phyloP scores from a whole-genome alignment of 2,113 vertebrate genomes.

The Periophthalmodon schlosseri region DNA sequence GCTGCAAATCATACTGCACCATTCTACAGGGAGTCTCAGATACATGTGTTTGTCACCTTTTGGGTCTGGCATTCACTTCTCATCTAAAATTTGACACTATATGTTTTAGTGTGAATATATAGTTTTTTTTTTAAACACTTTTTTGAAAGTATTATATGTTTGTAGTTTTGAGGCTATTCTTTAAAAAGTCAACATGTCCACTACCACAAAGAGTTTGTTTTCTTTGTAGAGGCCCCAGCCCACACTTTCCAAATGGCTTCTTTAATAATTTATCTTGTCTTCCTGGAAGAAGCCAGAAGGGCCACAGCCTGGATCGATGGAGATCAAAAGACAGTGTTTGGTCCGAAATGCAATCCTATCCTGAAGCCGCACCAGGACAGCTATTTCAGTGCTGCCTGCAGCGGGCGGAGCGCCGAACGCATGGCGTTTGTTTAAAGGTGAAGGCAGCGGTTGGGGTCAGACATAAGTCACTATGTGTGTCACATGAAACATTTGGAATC shows the following conservation, averaged over 20 bases:
- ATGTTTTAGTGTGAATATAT: not conserved
- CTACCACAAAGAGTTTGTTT: constrained; percentile 42
- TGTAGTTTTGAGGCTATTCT: not conserved
- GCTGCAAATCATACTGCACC: not conserved
- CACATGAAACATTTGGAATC: constrained; percentile 24
- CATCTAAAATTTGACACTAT: not conserved
- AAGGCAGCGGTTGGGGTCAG: constrained; percentile 22
- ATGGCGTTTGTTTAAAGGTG: constrained; percentile 37
- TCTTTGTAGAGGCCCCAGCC: constrained; percentile 39
- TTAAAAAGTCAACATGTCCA: constrained; percentile 17
- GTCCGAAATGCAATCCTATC: constrained; percentile 64
- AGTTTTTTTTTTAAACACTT: not conserved
- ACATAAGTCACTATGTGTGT: constrained; percentile 19
- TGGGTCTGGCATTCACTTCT: not conserved
- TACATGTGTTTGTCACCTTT: not conserved
- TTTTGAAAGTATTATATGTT: not conserved
- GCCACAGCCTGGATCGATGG: constrained; percentile 67
- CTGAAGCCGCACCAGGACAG: constrained; percentile 28
- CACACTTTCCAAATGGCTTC: constrained; percentile 60
- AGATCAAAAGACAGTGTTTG: constrained; percentile 72
- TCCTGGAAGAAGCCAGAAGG: constrained; percentile 61
- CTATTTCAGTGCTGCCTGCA: constrained; percentile 60
- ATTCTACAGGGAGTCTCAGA: not conserved
- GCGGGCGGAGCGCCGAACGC: constrained; percentile 5
- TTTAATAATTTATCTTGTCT: constrained; percentile 72